Percentiles rank a stretch among this genome's conserved stretches.
Evolutionary conservation across 2,888 invertebrate genomes (phyloP).

Genomic region (Myopa testacea): DNA sequence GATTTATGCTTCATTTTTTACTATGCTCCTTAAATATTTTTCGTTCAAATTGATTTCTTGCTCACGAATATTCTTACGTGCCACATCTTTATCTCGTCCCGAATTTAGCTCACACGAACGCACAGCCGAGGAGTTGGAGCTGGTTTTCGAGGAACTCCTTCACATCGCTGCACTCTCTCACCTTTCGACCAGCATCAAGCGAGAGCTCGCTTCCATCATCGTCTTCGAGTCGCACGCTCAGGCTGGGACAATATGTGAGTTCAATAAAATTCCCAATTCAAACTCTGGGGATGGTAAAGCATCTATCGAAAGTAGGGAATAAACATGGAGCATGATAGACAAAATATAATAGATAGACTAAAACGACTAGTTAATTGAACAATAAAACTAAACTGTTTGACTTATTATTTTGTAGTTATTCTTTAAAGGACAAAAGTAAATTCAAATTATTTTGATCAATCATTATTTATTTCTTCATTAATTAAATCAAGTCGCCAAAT

Average conservation of each 20-base stretch:
- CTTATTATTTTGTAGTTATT: too few species aligned
- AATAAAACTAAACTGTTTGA: too few species aligned
- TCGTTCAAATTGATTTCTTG: constrained; percentile 1
- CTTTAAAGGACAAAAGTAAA: too few species aligned
- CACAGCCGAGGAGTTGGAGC: constrained; percentile 81
- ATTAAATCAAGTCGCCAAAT: too few species aligned
- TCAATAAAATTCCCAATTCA: constrained; percentile 25
- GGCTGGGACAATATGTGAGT: constrained; percentile 82
- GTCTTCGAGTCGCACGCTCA: constrained; percentile 84
- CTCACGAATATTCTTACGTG: background rate
- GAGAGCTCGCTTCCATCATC: constrained; percentile 82
- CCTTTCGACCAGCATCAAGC: constrained; percentile 83
- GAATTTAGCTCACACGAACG: constrained; percentile 78
- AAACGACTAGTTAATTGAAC: too few species aligned
- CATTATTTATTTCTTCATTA: too few species aligned
- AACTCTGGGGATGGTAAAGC: background rate
- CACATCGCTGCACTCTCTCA: constrained; percentile 85
- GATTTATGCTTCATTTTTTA: too few species aligned
- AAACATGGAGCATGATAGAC: background rate
- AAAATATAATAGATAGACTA: too few species aligned
- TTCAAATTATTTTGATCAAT: too few species aligned
- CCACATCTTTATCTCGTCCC: background rate
- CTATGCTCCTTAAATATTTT: too few species aligned
- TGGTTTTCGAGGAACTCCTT: constrained; percentile 84
- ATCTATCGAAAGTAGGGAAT: background rate